These are phyloP conservation scores for Rhodinocichla rosea DNA, from an alignment of 2,113 vertebrate genomes.

Conservation along the genomic window DNA sequence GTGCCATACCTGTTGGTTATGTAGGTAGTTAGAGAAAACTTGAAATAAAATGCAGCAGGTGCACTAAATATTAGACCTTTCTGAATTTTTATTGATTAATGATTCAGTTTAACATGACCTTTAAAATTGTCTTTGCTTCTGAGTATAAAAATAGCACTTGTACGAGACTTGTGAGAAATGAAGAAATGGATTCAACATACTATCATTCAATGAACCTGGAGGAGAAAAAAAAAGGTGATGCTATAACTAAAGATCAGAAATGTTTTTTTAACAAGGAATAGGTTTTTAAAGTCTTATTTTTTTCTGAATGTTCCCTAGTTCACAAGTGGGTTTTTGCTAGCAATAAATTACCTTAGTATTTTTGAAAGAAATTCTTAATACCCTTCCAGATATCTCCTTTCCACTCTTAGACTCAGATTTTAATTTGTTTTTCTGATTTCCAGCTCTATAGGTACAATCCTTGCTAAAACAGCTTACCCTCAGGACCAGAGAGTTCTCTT, in stretches of 20 bases:
- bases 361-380: neutral
- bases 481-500: neutral
- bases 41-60: neutral
- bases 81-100: neutral
- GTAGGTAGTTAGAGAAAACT: neutral
- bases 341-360: neutral
- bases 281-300: neutral
- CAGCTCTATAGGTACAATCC: neutral
- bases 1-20: neutral
- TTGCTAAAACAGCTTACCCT: neutral
- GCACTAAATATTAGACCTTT: neutral
- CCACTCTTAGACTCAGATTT: neutral
- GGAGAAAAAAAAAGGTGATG: rapidly evolving
- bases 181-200: neutral
- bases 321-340: neutral
- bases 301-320: neutral
- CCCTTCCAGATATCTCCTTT: neutral
- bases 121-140: neutral
- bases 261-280: neutral
- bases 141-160: neutral
- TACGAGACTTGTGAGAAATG: neutral
- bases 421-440: neutral
- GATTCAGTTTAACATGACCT: neutral
- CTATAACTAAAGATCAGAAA: neutral
- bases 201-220: neutral